Evolutionary conservation across 1,140 invertebrate species (phyloP).

Genomic region (Eriocheir sinensis): DNA sequence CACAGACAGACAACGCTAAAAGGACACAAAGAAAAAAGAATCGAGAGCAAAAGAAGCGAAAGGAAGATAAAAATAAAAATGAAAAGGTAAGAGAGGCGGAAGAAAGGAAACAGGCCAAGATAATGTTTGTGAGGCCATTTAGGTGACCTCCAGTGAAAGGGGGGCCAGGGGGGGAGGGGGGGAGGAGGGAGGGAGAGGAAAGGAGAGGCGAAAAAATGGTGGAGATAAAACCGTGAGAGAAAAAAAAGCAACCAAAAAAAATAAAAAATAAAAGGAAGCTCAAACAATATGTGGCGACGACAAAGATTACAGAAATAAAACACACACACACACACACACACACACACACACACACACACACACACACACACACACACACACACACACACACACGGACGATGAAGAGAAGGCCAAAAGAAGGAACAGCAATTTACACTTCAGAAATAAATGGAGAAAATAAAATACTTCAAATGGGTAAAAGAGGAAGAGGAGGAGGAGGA

Average conservation of each 20-base stretch:
- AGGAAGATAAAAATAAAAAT: background rate
- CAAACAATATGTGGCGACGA: background rate
- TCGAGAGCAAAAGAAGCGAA: background rate
- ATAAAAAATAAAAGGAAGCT: background rate
- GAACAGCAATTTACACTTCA: no score
- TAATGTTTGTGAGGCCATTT: background rate
- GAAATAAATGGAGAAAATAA: no score
- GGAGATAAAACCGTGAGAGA: background rate
- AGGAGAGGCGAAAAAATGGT: background rate
- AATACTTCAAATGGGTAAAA: no score
- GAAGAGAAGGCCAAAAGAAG: background rate
- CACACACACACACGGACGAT: background rate
- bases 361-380: conserved; percentile 22
- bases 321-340: background rate
- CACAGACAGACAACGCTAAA: background rate
- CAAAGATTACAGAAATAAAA: background rate
- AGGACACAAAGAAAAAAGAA: background rate
- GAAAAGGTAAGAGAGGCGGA: background rate
- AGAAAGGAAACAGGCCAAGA: background rate
- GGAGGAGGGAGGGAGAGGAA: background rate
- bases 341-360: conserved; percentile 21
- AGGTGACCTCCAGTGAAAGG: background rate
- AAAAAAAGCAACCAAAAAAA: background rate
- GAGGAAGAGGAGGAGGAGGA: no score
- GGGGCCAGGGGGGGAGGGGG: background rate